Base-by-base conservation (phyloP, 2,797 vertebrate genomes). In the Gambusia yucatana region DNA sequence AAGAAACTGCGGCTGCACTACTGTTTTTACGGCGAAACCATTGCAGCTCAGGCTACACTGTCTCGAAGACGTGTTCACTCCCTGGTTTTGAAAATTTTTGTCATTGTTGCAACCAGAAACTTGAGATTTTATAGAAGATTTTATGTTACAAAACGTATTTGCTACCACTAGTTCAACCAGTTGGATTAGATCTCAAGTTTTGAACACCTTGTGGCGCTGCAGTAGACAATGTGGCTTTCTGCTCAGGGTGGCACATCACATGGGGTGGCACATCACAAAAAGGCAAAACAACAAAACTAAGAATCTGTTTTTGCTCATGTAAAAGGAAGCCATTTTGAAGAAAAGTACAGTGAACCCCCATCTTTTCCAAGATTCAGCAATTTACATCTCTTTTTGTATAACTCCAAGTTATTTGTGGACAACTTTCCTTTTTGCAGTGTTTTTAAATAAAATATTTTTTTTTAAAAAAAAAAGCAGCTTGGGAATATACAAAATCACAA, bases 1-100 rank as follows among this genome's bases (percentile, higher is more conserved):
- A 94, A 95, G 91, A 95, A 86, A 81, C 82, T 61, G 79, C 86
- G 81, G 88, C 88, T 84, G 88, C 90, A 82, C 0, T 52, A 57
- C 74, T 76, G 79, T 69, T 36, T 52, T 52, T 52, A 55, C 33
- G 55, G 48, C 11, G 25, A 73, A 41, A 41, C 36, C 30, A 41
- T 41, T 41, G 67, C 67, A 70, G 13, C 33, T 16, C 30, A 36
- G 33, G 61, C 33, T 61, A 17, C 57, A 3, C 57, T 7, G 28
- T 28, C 11, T 59, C n/a, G 11, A 59, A 33, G 11, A 30, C 55
- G 4, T 59, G n/a, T 30, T 61, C 57, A 33, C 55, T n/a, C n/a
- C 55, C n/a, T 59, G 11, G 4, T 59, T 28, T 59, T 9, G 7
- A 52, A 52, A 0, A 33, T 61, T 30, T 30, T 17, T 2, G 28